Base-by-base conservation (phyloP, 1,140 invertebrate species). In the Rhagoletis zephyria region DNA sequence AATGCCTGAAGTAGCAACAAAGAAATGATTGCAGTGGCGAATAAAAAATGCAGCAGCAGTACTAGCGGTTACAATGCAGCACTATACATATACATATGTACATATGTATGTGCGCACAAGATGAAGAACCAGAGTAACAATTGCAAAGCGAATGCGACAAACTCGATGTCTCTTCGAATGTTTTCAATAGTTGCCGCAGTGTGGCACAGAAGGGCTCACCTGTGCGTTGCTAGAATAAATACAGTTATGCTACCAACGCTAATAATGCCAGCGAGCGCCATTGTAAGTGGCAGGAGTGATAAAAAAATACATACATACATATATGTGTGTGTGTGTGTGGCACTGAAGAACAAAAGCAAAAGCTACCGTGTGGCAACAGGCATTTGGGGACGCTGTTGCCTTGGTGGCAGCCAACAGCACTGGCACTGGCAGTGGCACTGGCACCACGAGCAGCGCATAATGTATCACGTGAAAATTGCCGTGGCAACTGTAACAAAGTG, bases 391-490 rank as follows among this genome's bases (percentile, higher is more conserved):
- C 48, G 12, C 9, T 56, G n/a, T n/a, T 77, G 48, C 48, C 74
- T 0, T n/a, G 70, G 14, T 74, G 70, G 70, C n/a, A n/a, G n/a
- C n/a, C n/a, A n/a, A n/a, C n/a, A n/a, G n/a, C n/a, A n/a, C n/a
- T n/a, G n/a, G n/a, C n/a, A n/a, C n/a, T n/a, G n/a, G n/a, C 45
- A 74, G 0, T 30, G 45, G 74, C n/a, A 56, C 48, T 16, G 51
- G 70, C 70, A 19, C 16, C 16, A n/a, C 5, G 12, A 81, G 19
- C 74, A 81, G 48, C 48, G 6, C 48, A 81, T 81, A 81, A 81
- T 59, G 74, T 81, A 81, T 81, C 74, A 81, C 74, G 74, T 81
- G 74, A 81, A 81, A 81, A 81, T 81, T 81, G 74, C 74, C 48
- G 74, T 81, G 48, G 74, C 74, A 81, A 81, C 74, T 81, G 45